Percentiles rank a stretch among this genome's conserved stretches.
Conservation (phyloP, 1,140 invertebrate genomes). For the Scaptomyza montana region DNA sequence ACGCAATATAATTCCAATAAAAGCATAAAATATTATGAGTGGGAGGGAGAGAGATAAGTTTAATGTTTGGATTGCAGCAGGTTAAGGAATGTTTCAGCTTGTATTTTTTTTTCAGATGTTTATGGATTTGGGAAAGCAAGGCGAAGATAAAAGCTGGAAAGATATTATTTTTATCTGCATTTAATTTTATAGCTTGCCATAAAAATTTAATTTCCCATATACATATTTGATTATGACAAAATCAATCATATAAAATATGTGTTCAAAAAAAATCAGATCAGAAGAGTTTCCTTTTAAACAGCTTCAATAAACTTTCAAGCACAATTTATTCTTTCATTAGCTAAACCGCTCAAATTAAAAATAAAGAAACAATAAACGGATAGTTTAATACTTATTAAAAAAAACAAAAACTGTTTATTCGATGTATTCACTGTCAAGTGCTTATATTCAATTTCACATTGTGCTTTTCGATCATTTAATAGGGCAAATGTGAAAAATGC, state of each 20-base stretch:
- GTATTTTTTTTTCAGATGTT: background rate
- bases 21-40: constrained; percentile 33
- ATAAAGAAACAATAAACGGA: too few relatives aligned
- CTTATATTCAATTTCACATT: background rate
- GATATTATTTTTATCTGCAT: background rate
- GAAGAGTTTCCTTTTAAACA: too few relatives aligned
- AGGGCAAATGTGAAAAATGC: background rate
- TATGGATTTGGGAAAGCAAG: constrained; percentile 3
- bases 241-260: too few relatives aligned
- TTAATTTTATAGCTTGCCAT: constrained; percentile 2
- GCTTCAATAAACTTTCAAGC: too few relatives aligned
- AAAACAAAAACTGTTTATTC: background rate
- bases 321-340: too few relatives aligned
- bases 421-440: background rate
- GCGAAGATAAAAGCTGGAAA: background rate
- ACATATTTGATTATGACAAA: background rate
- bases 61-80: constrained; percentile 59
- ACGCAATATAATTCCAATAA: constrained; percentile 78
- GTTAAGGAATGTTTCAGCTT: background rate
- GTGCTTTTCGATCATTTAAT: constrained; percentile 6
- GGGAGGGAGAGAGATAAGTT: constrained; percentile 31
- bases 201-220: constrained; percentile 1
- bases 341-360: too few relatives aligned
- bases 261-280: too few relatives aligned
- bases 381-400: background rate